Evolutionary conservation across 2,888 invertebrate genomes (phyloP).

Genomic region (Chrysina gloriosa): DNA sequence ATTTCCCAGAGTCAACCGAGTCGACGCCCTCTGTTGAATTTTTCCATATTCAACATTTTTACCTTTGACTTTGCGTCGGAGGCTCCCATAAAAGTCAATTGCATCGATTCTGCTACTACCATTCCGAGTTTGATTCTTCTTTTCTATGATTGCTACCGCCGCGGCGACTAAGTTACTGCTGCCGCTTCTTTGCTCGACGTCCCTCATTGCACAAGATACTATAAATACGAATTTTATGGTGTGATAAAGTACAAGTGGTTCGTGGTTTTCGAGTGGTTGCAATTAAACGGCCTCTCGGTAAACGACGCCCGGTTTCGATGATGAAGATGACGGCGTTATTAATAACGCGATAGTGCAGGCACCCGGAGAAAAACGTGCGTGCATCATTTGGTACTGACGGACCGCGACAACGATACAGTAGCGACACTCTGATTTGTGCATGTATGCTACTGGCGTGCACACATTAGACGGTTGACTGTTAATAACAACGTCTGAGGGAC

Average conservation of each 20-base stretch:
- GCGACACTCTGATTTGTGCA: conserved; percentile 24
- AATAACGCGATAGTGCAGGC: conserved; percentile 10
- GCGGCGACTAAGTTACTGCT: conserved; percentile 71
- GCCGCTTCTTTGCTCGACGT: neutral
- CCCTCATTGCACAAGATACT: conserved; percentile 18
- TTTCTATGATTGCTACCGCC: conserved; percentile 66
- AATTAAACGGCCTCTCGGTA: conserved; percentile 16
- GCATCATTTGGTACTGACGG: conserved; percentile 34
- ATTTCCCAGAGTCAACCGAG: conserved; percentile 17
- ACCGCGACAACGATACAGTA: conserved; percentile 6
- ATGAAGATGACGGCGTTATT: conserved; percentile 33
- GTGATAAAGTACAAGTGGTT: conserved; percentile 16
- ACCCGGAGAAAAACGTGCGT: conserved; percentile 19
- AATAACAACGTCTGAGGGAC: conserved; percentile 50
- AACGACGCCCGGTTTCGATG: conserved; percentile 53
- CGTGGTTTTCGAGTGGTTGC: conserved; percentile 11
- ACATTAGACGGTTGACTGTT: conserved; percentile 47
- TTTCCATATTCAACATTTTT: neutral
- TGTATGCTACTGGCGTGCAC: conserved; percentile 19
- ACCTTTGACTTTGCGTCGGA: conserved; percentile 7
- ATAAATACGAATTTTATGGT: conserved; percentile 18
- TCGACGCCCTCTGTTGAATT: conserved; percentile 26
- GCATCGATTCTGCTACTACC: conserved; percentile 64
- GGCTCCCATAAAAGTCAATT: conserved; percentile 2
- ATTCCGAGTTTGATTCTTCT: conserved; percentile 55